Evolutionary conservation across 2,888 invertebrate genomes (phyloP), one percentile per base, ranked within the genome.

Genomic region (Drosophila kambysellisi): DNA sequence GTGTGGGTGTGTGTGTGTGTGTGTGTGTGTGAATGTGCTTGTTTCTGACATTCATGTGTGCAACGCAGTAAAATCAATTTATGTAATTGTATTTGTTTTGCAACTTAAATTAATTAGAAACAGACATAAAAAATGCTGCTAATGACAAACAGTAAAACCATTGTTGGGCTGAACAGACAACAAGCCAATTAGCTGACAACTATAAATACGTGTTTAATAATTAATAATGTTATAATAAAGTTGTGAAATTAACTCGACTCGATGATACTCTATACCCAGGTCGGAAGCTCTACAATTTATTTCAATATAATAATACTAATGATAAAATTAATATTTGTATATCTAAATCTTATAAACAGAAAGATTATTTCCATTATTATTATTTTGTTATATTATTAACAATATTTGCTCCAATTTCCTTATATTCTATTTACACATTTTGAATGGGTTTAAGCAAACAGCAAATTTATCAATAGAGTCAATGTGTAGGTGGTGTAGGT

Each of bases 111-210:
- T 62, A 76, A 76, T 84, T 82, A 70, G 68, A 68, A 48, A 29
- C 67, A 54, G 48, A 70, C 58, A 76, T 50, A 30, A 39, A 51
- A 58, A 56, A 56, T 52, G 59, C 51, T 17, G 57, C 51, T 71
- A 69, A 71, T 69, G 70, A 41, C 48, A 56, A 48, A 58, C 73
- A 25, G 25, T 61, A 61, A 37, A 39, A 39, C 29, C 20, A 15
- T 39, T 59, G 35, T 50, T 41, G 53, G 33, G 50, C 46, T 8
- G 46, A 46, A 25, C 12, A 68, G 62, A 76, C 54, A 79, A 63
- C 63, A 70, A 72, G 70, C 66, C 71, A 87, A 81, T 83, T 82
- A 87, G 74, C 70, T 65, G 72, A 33, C 71, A 83, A 72, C 74
- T 78, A 70, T 59, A 56, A 72, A 71, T 62, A 65, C 76, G 64